Evolutionary conservation across 2,797 vertebrate genomes (phyloP).

Genomic region (Tinamus major): DNA sequence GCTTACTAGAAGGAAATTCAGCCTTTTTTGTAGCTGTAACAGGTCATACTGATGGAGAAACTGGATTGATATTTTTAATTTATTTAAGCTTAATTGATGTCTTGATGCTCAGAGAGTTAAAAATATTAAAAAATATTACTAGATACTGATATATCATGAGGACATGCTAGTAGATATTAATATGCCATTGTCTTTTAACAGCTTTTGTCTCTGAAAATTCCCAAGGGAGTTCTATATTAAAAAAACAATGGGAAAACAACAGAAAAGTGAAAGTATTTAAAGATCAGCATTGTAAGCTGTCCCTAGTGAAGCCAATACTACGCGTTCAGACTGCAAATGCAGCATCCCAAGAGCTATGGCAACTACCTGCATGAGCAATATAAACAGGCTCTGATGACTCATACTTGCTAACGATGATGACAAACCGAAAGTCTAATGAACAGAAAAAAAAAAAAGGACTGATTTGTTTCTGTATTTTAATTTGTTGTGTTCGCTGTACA

Average conservation of each 20-base stretch:
- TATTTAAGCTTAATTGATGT: neutral
- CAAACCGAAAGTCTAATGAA: constrained; percentile 14
- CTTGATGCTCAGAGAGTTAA: neutral
- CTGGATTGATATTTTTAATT: neutral
- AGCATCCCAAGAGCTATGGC: neutral
- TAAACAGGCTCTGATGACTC: neutral
- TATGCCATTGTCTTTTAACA: neutral
- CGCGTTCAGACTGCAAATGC: neutral
- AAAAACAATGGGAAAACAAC: neutral
- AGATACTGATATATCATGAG: neutral
- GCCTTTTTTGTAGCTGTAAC: neutral
- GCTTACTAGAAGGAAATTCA: neutral
- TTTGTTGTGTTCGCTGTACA: constrained; percentile 26
- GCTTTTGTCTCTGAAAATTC: neutral
- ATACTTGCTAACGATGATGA: neutral
- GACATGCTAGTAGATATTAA: neutral
- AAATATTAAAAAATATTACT: neutral
- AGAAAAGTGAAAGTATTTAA: neutral
- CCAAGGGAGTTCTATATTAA: neutral
- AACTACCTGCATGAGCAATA: neutral
- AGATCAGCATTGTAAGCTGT: neutral
- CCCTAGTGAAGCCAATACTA: neutral
- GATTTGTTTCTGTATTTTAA: constrained; percentile 31
- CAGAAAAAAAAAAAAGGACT: neutral
- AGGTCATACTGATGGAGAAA: neutral